A percentile compares a stretch with the other conserved stretches of the same genome.
Conservation (phyloP, 2,113 vertebrate genomes). For the Crotalus helleri region DNA sequence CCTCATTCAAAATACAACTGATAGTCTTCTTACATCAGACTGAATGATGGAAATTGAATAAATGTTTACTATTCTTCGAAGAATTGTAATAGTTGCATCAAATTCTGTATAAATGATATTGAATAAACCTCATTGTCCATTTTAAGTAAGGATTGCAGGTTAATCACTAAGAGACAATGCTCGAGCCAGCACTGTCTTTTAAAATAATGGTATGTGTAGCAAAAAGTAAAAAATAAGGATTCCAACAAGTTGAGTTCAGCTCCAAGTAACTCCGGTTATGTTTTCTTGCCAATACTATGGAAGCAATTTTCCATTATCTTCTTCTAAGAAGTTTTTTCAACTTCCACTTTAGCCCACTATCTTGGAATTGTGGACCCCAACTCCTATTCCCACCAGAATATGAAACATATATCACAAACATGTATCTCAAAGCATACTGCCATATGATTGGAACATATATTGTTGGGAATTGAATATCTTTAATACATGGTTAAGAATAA, state of each 20-base stretch:
- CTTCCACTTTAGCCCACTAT: background rate
- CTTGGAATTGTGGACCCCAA: background rate
- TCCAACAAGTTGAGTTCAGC: background rate
- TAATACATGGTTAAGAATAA: background rate
- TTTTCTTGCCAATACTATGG: background rate
- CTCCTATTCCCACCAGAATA: background rate
- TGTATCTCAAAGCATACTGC: background rate
- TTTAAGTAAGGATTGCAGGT: background rate
- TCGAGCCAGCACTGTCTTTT: background rate
- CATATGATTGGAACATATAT: background rate
- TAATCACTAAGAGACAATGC: background rate
- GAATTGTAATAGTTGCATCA: background rate
- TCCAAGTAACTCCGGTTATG: background rate
- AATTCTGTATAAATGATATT: background rate
- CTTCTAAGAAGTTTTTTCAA: background rate
- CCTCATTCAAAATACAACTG: background rate
- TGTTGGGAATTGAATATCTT: background rate
- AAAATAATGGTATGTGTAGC: background rate
- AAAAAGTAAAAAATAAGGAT: background rate
- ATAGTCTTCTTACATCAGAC: background rate
- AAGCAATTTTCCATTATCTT: background rate
- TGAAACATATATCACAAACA: background rate
- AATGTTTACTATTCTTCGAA: background rate
- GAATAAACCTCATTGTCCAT: background rate
- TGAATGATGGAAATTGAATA: background rate